These are phyloP conservation scores for Ceraclea dissimilis DNA, from an alignment of 2,888 invertebrate species.

Conservation along the genomic window DNA sequence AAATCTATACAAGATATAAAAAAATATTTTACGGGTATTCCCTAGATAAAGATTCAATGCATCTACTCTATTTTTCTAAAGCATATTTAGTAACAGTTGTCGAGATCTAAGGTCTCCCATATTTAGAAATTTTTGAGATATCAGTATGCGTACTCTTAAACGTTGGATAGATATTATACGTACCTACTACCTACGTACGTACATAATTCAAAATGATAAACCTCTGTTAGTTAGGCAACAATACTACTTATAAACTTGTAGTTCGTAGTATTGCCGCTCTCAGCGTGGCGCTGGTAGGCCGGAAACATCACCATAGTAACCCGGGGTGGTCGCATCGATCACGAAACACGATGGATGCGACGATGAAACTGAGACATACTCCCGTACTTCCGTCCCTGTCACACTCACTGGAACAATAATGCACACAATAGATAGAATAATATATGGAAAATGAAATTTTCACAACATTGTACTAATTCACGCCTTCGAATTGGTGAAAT, in stretches of 20 bases:
- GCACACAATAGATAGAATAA: background rate
- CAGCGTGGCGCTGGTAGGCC: slow-evolving; percentile 39
- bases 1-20: too few species aligned
- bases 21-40: too few species aligned
- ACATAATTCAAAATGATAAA: too few species aligned
- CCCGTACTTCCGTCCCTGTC: background rate
- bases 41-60: too few species aligned
- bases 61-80: too few species aligned
- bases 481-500: background rate
- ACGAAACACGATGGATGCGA: slow-evolving; percentile 29
- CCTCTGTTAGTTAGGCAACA: background rate
- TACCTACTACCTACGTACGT: too few species aligned
- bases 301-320: slow-evolving; percentile 63
- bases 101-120: too few species aligned
- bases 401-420: background rate
- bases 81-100: too few species aligned
- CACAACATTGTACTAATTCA: background rate
- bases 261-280: slow-evolving; percentile 24
- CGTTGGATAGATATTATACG: too few species aligned
- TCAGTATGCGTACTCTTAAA: too few species aligned
- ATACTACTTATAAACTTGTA: too few species aligned
- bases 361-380: background rate
- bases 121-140: too few species aligned
- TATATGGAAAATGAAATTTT: background rate
- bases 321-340: slow-evolving; percentile 54